Percentiles rank a stretch among this genome's conserved stretches.
Evolutionary conservation across 2,797 vertebrate species (phyloP).

Genomic region (Buphagus erythrorhynchus): DNA sequence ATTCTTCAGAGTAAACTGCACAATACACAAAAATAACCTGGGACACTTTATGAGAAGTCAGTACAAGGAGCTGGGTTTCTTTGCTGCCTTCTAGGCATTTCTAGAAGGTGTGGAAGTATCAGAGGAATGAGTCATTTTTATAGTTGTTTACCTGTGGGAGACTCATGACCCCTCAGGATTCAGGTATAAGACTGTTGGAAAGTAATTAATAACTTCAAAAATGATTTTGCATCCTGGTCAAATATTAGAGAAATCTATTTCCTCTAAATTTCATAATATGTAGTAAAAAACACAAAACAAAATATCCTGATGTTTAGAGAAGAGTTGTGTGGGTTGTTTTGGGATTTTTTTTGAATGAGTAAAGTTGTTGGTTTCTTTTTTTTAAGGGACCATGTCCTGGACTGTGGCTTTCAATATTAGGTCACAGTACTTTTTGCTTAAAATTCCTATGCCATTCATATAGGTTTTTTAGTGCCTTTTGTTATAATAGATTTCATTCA

Average conservation of each 20-base stretch:
- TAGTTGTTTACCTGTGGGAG: background rate
- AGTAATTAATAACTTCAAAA: background rate
- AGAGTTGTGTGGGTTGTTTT: background rate
- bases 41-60: background rate
- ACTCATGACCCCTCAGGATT: too few species aligned
- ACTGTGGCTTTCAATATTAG: background rate
- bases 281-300: background rate
- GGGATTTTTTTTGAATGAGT: background rate
- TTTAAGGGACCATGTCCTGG: background rate
- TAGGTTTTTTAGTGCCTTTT: rapidly evolving
- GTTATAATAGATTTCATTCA: background rate
- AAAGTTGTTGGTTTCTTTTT: rapidly evolving
- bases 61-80: background rate
- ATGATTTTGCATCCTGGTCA: background rate
- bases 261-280: background rate
- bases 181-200: background rate
- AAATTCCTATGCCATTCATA: background rate
- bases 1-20: background rate
- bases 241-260: background rate
- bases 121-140: background rate
- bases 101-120: background rate
- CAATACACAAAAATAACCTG: background rate
- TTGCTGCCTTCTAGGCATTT: background rate
- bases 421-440: background rate
- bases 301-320: background rate